phyloP scores from a whole-genome alignment of 2,888 invertebrate species.

The Drosophila ezoana region DNA sequence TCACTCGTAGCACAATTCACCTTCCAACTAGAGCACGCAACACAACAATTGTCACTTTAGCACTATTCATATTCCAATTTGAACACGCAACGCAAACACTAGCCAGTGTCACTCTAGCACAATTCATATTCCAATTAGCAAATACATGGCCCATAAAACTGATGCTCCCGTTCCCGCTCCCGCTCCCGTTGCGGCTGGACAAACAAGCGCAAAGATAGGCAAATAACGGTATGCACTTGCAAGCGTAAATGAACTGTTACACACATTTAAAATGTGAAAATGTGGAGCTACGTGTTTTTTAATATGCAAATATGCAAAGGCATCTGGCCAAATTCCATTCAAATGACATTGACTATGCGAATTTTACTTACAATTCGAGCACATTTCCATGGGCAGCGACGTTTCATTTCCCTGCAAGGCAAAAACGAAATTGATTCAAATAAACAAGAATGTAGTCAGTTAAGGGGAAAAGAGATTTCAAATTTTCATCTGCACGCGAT shows the following conservation, averaged over 20 bases:
- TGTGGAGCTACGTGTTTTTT: conserved; percentile 18
- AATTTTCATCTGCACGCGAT: neutral
- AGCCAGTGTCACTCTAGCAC: conserved; percentile 45
- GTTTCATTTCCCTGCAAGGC: conserved; percentile 66
- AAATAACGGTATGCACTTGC: conserved; percentile 14
- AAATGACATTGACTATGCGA: conserved; percentile 47
- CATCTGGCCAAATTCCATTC: conserved; percentile 48
- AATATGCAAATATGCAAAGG: conserved; percentile 39
- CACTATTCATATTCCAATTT: conserved; percentile 6
- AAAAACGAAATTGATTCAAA: neutral
- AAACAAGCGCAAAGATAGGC: conserved; percentile 35
- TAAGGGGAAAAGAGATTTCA: too few relatives aligned
- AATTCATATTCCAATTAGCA: conserved; percentile 30
- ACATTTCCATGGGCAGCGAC: conserved; percentile 72
- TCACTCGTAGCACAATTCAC: conserved; percentile 31
- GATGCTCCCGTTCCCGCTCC: neutral
- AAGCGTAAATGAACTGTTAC: neutral
- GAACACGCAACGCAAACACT: conserved; percentile 8
- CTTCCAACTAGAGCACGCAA: conserved; percentile 11
- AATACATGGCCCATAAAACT: conserved; percentile 6
- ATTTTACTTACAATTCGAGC: conserved; percentile 64
- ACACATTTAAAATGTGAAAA: neutral
- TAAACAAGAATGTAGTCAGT: neutral
- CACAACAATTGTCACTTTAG: conserved; percentile 26
- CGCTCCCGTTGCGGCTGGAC: conserved; percentile 5